Evolutionary conservation across 2,888 invertebrate species (phyloP), one percentile per base, ranked within the genome.

Genomic region (Prosapia bicincta): DNA sequence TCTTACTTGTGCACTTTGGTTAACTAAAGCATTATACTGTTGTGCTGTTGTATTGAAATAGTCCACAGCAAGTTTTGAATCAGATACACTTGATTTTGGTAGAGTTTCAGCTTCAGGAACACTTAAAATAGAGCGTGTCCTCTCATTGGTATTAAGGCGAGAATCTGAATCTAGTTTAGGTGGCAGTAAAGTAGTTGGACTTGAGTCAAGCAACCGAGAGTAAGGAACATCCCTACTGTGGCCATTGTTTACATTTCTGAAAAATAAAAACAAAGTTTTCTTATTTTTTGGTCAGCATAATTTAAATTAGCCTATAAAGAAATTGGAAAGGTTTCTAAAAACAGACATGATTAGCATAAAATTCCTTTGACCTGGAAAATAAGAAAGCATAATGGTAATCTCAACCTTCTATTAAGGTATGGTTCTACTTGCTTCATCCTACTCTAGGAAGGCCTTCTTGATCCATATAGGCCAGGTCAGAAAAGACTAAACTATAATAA

Each of bases 41-140:
- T 79, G 80, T 10, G 78, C 79, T 2, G 80, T 79, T 9, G 80
- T 79, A 69, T 81, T 81, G 77, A 90, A 92, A 83, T 91, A 93
- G 83, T 93, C 94, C 0, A 94, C 90, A 0, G 95, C 93, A 77
- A 95, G 85, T 84, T 93, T 93, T 0, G 95, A 95, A 85, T 95
- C 96, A 0, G 95, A 95, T 2, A 92, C 91, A 83, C 94, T 95
- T 79, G 94, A 94, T 83, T 95, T 95, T 0, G 92, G 91, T 1
- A 84, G 81, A 13, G 82, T 82, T 72, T 89, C 88, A 5, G 85
- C 84, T 77, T 86, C 86, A 23, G 86, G 86, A 1, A 86, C 86
- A 78, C 83, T 86, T 20, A 88, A 81, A 68, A 86, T 85, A 7
- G 85, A 85, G 80, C 85, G 86, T 73, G 85, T 85, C 15, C 84